Evolutionary conservation across 2,113 vertebrate genomes (phyloP).

Genomic region (Drymodes brunneopygia): DNA sequence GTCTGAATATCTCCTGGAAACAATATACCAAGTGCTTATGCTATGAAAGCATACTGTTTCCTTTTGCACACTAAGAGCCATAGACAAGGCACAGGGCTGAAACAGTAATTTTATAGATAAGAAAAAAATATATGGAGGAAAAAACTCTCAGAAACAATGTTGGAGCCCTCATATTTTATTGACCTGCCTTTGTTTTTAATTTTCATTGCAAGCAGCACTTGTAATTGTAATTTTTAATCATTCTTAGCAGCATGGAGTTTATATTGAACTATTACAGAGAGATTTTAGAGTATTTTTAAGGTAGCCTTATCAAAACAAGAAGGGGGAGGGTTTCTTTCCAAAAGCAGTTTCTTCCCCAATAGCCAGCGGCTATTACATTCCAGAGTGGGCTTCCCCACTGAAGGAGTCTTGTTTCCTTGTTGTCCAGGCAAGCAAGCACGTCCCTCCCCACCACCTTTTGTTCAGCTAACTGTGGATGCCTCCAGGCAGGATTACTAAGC

Average conservation of each 20-base stretch:
- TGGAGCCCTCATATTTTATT: neutral
- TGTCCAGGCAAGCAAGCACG: neutral
- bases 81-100: neutral
- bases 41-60: neutral
- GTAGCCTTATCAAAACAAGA: neutral
- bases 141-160: neutral
- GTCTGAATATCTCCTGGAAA: neutral
- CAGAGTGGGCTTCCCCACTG: neutral
- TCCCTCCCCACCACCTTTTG: neutral
- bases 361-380: neutral
- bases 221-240: neutral
- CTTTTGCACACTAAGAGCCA: neutral
- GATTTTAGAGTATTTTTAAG: neutral
- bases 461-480: neutral
- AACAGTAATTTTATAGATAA: neutral
- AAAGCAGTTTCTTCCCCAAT: neutral
- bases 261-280: neutral
- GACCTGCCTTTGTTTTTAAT: neutral
- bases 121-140: neutral
- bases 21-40: neutral
- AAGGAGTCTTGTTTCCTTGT: neutral
- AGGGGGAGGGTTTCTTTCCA: neutral
- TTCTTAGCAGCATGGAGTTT: neutral
- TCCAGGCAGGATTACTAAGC: slow-evolving; percentile 4
- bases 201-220: neutral